Evolutionary conservation across 2,888 invertebrate species (phyloP).

Genomic region (Endotricha flammealis): DNA sequence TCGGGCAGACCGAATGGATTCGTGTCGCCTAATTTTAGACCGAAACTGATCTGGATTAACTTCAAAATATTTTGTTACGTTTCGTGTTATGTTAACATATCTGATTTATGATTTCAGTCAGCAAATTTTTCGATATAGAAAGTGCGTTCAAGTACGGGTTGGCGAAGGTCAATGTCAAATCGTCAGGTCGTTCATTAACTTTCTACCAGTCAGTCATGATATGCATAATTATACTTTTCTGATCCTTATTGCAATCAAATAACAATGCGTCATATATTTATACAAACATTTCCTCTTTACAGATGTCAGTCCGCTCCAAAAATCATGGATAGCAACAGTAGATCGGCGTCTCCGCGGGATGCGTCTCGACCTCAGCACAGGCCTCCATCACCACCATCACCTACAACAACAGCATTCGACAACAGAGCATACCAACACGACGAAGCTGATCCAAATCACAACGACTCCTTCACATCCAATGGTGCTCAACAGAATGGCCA

Average conservation of each 20-base stretch:
- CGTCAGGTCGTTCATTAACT: too few relatives aligned
- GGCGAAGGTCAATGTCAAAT: too few relatives aligned
- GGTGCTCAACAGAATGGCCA: constrained; percentile 58
- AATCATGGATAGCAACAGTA: constrained; percentile 72
- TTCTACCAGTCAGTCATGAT: too few relatives aligned
- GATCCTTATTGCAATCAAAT: too few relatives aligned
- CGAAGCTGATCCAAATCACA: constrained; percentile 65
- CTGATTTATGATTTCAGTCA: too few relatives aligned
- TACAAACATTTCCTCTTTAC: constrained; percentile 25
- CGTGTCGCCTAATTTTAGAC: neutral
- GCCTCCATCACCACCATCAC: constrained; percentile 60
- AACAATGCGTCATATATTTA: too few relatives aligned
- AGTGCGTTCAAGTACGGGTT: too few relatives aligned
- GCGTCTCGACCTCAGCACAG: constrained; percentile 66
- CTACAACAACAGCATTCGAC: constrained; percentile 57
- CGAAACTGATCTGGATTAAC: neutral
- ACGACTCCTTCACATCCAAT: constrained; percentile 70
- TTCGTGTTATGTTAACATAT: neutral
- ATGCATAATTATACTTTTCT: too few relatives aligned
- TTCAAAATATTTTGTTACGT: neutral
- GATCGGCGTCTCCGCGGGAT: constrained; percentile 74
- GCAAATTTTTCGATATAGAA: too few relatives aligned
- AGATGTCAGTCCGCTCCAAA: constrained; percentile 75
- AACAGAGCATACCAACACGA: constrained; percentile 68
- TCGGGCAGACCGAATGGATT: constrained; percentile 2